Evolutionary conservation across 2,113 vertebrate genomes (phyloP), one percentile per base, ranked within the genome.

Genomic region (Daboia siamensis): DNA sequence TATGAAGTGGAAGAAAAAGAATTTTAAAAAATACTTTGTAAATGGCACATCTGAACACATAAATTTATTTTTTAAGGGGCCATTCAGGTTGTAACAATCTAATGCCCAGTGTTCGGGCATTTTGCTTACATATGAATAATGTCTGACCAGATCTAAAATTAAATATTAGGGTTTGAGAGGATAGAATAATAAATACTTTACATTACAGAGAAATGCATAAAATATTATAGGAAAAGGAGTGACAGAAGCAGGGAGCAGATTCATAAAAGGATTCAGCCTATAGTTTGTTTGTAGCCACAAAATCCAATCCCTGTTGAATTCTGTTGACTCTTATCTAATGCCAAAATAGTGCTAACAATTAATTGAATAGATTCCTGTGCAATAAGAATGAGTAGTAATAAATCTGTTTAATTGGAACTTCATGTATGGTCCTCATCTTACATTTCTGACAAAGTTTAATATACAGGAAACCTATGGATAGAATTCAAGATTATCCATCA

Each of bases 141-240:
- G 46, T 74, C 85, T 13, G 89, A 20, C 92, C 3, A 90, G 54
- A 87, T 33, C 91, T n/a, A 91, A 54, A 86, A 55, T 3, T 0
- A 93, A 94, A 15, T 29, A n/a, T 86, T 52, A 89, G 39, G 29
- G 86, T 57, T 89, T 54, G 91, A 24, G 92, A 0, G 5, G 23
- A 91, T 91, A 89, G 93, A 92, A 90, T 93, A 92, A 92, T 5
- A 17, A 87, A 69, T 52, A 89, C 17, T 92, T 51, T 57, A 29
- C 21, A 89, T 59, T 85, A 59, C 10, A 57, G 24, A 92, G 29
- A 92, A 86, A 86, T 11, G n/a, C 29, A 74, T 69, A 29, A 64
- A 39, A 87, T 1, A 69, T 64, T 12, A 10, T 69, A 33, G 13
- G n/a, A 69, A 69, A 69, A 69, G 64, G 29, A 69, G 12, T 69